phyloP scores from a whole-genome alignment of 2,113 vertebrate species.

The Hippopotamus amphibius region DNA sequence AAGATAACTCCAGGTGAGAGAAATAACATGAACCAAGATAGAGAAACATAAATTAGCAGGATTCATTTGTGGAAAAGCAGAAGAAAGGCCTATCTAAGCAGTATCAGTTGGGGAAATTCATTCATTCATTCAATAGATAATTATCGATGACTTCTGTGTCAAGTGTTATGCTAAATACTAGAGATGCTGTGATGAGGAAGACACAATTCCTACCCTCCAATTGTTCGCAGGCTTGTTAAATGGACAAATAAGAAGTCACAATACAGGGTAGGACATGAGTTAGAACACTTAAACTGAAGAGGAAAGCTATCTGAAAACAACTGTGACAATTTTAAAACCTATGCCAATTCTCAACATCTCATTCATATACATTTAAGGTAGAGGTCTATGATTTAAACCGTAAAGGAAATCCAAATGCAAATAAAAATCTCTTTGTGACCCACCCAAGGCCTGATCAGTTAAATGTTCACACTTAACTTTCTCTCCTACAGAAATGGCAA shows the following conservation, averaged over 20 bases:
- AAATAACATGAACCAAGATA: conserved; percentile 18
- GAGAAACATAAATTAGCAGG: conserved; percentile 32
- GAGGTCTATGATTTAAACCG: conserved; percentile 15
- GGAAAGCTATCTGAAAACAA: conserved; percentile 15
- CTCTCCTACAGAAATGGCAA: conserved; percentile 26
- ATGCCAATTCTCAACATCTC: conserved; percentile 19
- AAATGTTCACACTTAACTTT: conserved; percentile 14
- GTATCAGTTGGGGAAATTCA: conserved; percentile 51
- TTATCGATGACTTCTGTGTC: conserved; percentile 11
- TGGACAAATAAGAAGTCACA: conserved; percentile 35
- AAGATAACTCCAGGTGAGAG: background rate
- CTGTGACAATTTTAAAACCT: background rate
- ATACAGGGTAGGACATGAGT: background rate
- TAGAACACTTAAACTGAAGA: background rate
- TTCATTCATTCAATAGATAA: conserved; percentile 44
- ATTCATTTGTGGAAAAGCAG: conserved; percentile 14
- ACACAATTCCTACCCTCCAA: conserved; percentile 5
- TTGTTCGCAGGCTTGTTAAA: conserved; percentile 21
- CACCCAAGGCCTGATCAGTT: background rate
- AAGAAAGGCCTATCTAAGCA: background rate
- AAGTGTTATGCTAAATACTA: conserved; percentile 39
- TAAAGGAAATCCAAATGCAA: conserved; percentile 39
- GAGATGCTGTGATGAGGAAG: background rate
- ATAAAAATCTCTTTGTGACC: conserved; percentile 14
- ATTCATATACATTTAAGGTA: conserved; percentile 41